Evolutionary conservation across 2,888 invertebrate species (phyloP).

Genomic region (Caenorhabditis parvicauda): DNA sequence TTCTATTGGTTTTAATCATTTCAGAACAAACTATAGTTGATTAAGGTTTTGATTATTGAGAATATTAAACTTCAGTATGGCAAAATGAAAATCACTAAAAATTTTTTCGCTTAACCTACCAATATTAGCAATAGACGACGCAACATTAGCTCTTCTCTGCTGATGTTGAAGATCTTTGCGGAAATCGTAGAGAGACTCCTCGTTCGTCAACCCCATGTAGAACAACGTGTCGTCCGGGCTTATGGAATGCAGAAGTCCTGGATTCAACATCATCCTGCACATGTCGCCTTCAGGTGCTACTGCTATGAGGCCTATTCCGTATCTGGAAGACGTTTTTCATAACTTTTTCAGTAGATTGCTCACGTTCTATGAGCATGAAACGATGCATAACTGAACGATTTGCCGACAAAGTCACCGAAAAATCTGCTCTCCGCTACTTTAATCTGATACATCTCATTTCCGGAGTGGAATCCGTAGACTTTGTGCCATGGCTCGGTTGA

Average conservation of each 20-base stretch:
- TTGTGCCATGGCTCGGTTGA: slow-evolving; percentile 97
- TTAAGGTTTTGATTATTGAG: background rate
- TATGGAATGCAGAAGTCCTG: slow-evolving; percentile 94
- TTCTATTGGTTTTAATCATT: background rate
- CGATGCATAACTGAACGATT: slow-evolving; percentile 98
- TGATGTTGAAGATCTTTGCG: slow-evolving; percentile 45
- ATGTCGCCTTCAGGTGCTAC: slow-evolving; percentile 73
- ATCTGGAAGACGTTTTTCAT: slow-evolving; percentile 68
- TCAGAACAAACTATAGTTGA: background rate
- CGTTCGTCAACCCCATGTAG: slow-evolving; percentile 58
- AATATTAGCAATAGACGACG: slow-evolving; percentile 47
- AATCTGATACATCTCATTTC: slow-evolving; percentile 98
- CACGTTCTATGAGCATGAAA: slow-evolving; percentile 98
- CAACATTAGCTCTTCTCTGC: slow-evolving; percentile 35
- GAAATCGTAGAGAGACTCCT: slow-evolving; percentile 52
- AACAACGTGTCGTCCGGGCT: slow-evolving; percentile 91
- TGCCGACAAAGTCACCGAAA: slow-evolving; percentile 96
- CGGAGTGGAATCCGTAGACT: slow-evolving; percentile 94
- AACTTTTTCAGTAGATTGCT: slow-evolving; percentile 33
- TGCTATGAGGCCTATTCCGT: slow-evolving; percentile 91
- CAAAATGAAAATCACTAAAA: background rate
- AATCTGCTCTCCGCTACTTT: slow-evolving; percentile 71
- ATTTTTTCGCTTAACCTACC: slow-evolving; percentile 15
- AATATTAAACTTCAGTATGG: background rate
- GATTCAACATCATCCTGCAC: slow-evolving; percentile 91